Percentiles rank a stretch among this genome's conserved stretches.
These are phyloP conservation scores for Ommatoiulus sabulosus DNA, from an alignment of 2,888 invertebrate genomes.

Conservation along the genomic window DNA sequence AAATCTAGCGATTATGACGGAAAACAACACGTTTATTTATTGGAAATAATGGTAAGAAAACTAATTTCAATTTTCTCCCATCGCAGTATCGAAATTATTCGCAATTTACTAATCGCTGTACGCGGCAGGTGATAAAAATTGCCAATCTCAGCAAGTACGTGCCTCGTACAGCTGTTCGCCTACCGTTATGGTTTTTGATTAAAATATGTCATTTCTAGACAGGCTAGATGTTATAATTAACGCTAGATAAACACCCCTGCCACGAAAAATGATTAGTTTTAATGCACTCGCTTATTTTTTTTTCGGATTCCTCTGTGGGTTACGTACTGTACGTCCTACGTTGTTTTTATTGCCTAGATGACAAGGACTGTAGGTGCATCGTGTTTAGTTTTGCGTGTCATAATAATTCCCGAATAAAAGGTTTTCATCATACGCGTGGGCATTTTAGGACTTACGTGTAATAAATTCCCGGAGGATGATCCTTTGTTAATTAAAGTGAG, in stretches of 20 bases:
- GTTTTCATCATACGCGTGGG: not conserved
- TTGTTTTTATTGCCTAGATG: not conserved
- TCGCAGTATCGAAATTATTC: not conserved
- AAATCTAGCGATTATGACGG: not conserved
- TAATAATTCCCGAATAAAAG: not conserved
- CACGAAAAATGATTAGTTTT: not conserved
- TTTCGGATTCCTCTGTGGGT: not conserved
- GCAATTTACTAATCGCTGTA: not conserved
- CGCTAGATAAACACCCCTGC: not conserved
- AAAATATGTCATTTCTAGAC: not conserved
- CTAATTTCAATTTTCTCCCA: not conserved
- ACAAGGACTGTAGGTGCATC: not conserved
- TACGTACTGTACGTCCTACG: not conserved
- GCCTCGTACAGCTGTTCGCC: not conserved
- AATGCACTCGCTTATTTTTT: not conserved
- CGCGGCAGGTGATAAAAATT: not conserved
- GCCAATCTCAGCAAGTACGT: not conserved
- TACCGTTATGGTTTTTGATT: not conserved
- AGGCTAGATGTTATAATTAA: not conserved
- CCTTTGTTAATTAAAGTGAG: constrained; percentile 13
- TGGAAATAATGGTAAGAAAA: not conserved
- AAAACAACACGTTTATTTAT: constrained; percentile 5
- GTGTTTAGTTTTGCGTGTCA: constrained; percentile 27
- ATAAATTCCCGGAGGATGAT: not conserved
- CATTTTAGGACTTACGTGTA: not conserved